Percentiles rank a stretch among this genome's conserved stretches.
Conservation (phyloP, 2,888 invertebrate species). For the Smittia sp. region DNA sequence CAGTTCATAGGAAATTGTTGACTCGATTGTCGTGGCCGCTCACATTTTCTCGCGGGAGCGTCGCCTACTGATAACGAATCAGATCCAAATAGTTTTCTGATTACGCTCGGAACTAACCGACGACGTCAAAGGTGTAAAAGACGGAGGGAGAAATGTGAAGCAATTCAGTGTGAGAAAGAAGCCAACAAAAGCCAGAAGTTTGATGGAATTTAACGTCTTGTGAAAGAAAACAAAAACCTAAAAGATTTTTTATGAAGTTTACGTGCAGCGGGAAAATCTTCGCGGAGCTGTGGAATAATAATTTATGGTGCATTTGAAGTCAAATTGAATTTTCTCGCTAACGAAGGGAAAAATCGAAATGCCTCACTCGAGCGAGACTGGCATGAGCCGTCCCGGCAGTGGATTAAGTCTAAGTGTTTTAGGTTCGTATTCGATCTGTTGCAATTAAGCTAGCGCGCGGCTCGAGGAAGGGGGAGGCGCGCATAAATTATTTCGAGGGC, state of each 20-base stretch:
- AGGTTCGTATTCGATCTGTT: conserved; percentile 46
- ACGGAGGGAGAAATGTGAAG: neutral
- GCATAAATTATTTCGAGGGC: neutral
- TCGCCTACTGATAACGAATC: neutral
- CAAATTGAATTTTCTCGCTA: conserved; percentile 21
- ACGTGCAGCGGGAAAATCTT: conserved; percentile 30
- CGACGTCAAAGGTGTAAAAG: neutral
- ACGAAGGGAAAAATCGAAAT: neutral
- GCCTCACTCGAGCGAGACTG: conserved; percentile 35
- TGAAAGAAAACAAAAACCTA: neutral
- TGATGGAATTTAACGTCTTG: neutral
- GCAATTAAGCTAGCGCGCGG: neutral
- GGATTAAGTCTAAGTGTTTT: conserved; percentile 54
- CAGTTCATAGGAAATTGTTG: neutral
- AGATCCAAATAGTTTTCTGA: neutral
- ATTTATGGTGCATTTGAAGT: conserved; percentile 39
- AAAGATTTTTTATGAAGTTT: neutral
- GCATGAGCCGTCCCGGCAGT: conserved; percentile 49
- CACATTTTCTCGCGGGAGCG: neutral
- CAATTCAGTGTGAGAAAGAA: neutral
- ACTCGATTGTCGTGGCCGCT: neutral
- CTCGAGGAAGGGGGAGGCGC: neutral
- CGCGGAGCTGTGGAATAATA: conserved; percentile 22
- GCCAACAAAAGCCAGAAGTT: neutral
- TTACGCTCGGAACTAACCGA: no score